Base-by-base conservation (phyloP, 64 coral and sea anemone genomes). In the Montipora foliosa region DNA sequence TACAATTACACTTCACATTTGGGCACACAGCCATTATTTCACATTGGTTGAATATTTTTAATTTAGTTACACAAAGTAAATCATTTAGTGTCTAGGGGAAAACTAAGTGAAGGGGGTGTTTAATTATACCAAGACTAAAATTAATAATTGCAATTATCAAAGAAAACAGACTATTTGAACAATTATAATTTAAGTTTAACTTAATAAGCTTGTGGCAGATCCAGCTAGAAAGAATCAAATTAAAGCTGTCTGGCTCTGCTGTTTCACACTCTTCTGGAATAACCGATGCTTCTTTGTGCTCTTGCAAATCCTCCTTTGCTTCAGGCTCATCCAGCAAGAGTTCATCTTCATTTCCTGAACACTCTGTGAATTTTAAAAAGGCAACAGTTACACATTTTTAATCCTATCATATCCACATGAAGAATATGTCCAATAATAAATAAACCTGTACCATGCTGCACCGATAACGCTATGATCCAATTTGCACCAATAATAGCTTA, bases 111-210 rank as follows among this genome's bases (percentile, higher is more conserved):
- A 81, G 79, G 20, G 79, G 79, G 55, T 61, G 79, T 20, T 81
- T 81, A 81, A 81, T 81, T 47, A 81, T 25, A 8, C 49, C 8
- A 20, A 81, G 52, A 81, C 60, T 81, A 57, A 81, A 81, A 59
- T 81, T 81, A 58, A 81, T 81, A 58, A 81, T n/a, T 10, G 79
- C 21, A 24, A 81, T 57, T 58, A 81, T 81, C 79, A 81, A 59
- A 7, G 79, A 58, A 58, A 81, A 81, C 22, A 81, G 79, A 58
- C 5, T 25, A 81, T 81, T 59, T 24, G 79, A 81, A 29, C 79
- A 81, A 59, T 81, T 58, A 24, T 81, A 81, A 12, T 58, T 81
- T 59, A 59, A 58, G 20, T 81, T 81, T 59, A 81, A 76, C 74
- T 76, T 76, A 76, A 76, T 16, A 81, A 81, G 50, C 20, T 60